phyloP scores from a whole-genome alignment of 2,797 vertebrate species.

The Xerus rutilus region DNA sequence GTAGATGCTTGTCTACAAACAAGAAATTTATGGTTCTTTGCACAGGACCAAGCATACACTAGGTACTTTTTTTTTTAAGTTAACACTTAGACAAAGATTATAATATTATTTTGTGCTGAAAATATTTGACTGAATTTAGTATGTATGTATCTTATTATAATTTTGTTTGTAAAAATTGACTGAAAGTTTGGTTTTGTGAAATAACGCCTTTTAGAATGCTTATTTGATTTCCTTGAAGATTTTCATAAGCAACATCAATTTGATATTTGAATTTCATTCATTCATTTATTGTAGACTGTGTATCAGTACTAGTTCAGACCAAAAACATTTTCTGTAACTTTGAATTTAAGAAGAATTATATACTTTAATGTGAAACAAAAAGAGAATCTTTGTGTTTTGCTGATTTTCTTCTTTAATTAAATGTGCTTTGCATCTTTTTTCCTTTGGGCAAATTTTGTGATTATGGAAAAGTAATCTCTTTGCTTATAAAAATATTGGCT shows the following conservation, averaged over 20 bases:
- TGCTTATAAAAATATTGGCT: constrained; percentile 38
- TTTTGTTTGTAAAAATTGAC: constrained; percentile 34
- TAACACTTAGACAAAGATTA: constrained; percentile 36
- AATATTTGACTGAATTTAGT: constrained; percentile 8
- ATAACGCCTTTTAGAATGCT: neutral
- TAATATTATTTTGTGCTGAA: constrained; percentile 55
- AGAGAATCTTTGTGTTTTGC: constrained; percentile 34
- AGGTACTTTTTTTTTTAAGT: neutral
- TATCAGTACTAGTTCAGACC: neutral
- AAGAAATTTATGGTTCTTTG: neutral
- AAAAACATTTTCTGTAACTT: constrained; percentile 36
- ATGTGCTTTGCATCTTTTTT: constrained; percentile 21
- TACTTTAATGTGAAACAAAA: neutral
- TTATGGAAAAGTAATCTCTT: constrained; percentile 58
- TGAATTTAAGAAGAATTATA: constrained; percentile 48
- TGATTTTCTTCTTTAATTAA: constrained; percentile 23
- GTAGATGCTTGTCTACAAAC: neutral
- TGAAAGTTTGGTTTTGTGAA: constrained; percentile 40
- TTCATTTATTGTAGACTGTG: neutral
- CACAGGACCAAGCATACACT: neutral
- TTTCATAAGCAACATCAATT: constrained; percentile 56
- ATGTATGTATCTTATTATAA: constrained; percentile 41
- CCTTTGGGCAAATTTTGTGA: neutral
- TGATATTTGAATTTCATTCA: constrained; percentile 29
- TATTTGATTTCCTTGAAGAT: constrained; percentile 49